These are phyloP conservation scores for Coelinius sp. DNA, from an alignment of 2,888 invertebrate genomes.

Conservation along the genomic window DNA sequence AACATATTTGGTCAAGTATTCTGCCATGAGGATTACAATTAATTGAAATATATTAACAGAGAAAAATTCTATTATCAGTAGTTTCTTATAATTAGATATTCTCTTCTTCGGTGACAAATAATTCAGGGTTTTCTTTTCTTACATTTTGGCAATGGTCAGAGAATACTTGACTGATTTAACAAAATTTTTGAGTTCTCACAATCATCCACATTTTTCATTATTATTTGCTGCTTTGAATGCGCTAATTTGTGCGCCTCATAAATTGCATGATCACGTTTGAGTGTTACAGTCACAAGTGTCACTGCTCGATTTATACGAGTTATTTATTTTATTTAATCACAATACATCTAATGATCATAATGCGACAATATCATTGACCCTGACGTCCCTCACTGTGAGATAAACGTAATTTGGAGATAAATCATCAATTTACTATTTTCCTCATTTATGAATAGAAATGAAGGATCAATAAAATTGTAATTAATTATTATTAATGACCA, in stretches of 20 bases:
- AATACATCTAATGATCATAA: conserved; percentile 22
- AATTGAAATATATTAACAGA: conserved; percentile 30
- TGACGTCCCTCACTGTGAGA: conserved; percentile 31
- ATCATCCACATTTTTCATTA: conserved; percentile 65
- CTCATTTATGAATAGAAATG: background rate
- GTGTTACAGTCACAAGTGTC: conserved; percentile 22
- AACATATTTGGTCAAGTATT: conserved; percentile 69
- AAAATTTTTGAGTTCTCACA: conserved; percentile 65
- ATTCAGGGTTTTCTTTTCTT: conserved; percentile 15
- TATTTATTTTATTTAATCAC: conserved; percentile 13
- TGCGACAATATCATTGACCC: conserved; percentile 25
- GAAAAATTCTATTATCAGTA: background rate
- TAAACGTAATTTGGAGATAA: conserved; percentile 33
- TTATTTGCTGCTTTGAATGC: conserved; percentile 70
- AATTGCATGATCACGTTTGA: conserved; percentile 33
- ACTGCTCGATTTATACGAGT: conserved; percentile 19
- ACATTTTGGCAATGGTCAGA: conserved; percentile 36
- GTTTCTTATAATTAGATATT: conserved; percentile 2
- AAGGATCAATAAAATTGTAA: background rate
- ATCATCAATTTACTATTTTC: background rate
- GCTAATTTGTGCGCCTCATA: conserved; percentile 50
- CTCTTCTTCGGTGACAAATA: background rate
- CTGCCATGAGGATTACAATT: conserved; percentile 33
- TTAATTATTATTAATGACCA: conserved; percentile 46
- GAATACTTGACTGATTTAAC: conserved; percentile 67